Conservation (phyloP, 2,888 invertebrate species). For the Holacanthella duospinosa region DNA sequence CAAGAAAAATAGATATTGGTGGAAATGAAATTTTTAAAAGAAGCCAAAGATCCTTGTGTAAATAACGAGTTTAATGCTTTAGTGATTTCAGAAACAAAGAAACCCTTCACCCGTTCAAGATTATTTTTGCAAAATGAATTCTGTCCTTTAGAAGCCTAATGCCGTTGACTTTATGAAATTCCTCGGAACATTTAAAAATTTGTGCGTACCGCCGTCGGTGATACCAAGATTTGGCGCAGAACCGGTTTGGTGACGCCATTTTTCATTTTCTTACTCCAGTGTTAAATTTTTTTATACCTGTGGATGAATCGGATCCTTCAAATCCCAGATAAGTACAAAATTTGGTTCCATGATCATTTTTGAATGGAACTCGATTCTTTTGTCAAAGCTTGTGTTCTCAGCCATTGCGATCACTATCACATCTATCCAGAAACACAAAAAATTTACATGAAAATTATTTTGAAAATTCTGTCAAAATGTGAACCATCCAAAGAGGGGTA, state of each 20-base stretch:
- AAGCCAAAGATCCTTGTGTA: no score
- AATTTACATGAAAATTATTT: not conserved
- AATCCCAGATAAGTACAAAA: constrained; percentile 35
- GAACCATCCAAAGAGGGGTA: constrained; percentile 34
- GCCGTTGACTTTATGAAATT: no score
- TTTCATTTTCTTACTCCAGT: not conserved
- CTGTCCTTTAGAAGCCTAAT: no score
- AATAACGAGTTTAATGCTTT: no score
- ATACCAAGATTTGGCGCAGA: no score
- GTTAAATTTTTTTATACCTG: constrained; percentile 16
- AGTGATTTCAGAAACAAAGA: no score
- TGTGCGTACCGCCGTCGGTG: no score
- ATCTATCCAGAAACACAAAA: constrained; percentile 21
- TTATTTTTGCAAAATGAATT: no score
- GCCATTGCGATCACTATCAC: constrained; percentile 31
- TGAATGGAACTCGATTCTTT: constrained; percentile 31
- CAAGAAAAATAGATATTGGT: no score
- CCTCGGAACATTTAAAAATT: no score
- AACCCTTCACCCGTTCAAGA: no score
- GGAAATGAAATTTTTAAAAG: no score
- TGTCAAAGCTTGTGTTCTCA: constrained; percentile 32
- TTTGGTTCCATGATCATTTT: constrained; percentile 33
- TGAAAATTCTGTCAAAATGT: not conserved
- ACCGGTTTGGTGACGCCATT: not conserved
- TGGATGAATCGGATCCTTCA: constrained; percentile 32